phyloP scores from a whole-genome alignment of 2,888 invertebrate species.

The Microctonus hyperodae region DNA sequence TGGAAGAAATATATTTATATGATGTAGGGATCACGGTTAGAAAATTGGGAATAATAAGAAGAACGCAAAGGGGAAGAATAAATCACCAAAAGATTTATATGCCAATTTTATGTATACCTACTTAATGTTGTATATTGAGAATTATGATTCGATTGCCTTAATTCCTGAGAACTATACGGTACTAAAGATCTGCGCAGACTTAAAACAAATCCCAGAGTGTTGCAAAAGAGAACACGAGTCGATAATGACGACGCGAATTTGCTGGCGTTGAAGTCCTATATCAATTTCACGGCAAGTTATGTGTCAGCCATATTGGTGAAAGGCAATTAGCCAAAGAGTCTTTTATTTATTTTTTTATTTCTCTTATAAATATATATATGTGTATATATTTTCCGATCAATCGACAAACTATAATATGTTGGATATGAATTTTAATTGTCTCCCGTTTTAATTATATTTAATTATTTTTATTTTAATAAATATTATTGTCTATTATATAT shows the following conservation, averaged over 20 bases:
- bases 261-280: slow-evolving; percentile 57
- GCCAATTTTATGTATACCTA: background rate
- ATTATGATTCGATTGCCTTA: background rate
- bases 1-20: too few relatives aligned
- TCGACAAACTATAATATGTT: too few relatives aligned
- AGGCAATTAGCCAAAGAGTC: slow-evolving; percentile 45
- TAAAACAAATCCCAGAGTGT: background rate
- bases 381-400: background rate
- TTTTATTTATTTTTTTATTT: background rate
- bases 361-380: background rate
- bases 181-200: background rate
- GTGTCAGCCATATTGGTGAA: slow-evolving; percentile 53
- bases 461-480: too few relatives aligned
- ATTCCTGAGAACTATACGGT: background rate
- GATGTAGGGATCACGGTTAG: background rate
- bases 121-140: background rate
- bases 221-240: slow-evolving; percentile 41
- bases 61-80: background rate
- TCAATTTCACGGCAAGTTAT: slow-evolving; percentile 62
- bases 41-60: background rate
- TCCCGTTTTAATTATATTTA: too few relatives aligned
- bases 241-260: slow-evolving; percentile 55
- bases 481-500: too few relatives aligned
- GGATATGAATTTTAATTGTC: too few relatives aligned
- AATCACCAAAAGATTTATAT: background rate